Evolutionary conservation across 2,113 vertebrate species (phyloP), one percentile per base, ranked within the genome.

Genomic region (Oceanodroma tethys): DNA sequence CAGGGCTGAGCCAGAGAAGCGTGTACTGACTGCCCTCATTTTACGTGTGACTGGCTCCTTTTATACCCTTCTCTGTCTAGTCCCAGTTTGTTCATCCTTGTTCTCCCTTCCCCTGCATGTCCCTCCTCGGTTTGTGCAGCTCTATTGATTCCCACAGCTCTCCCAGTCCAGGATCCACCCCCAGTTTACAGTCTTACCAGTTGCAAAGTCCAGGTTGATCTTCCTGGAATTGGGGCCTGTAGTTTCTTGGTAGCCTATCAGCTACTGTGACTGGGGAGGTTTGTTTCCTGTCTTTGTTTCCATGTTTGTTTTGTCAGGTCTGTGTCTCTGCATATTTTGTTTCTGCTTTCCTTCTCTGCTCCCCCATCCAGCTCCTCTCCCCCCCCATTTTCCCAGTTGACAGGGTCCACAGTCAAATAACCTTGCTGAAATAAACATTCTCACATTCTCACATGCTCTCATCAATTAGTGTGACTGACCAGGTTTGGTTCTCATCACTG

Each of bases 351-450:
- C 6, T 42, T 5, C 11, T 81, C 6, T 42, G 4, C 11, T 81
- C 14, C 5, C 15, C 22, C 10, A 3, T 42, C 4, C n/a, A n/a
- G n/a, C n/a, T n/a, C 1, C 7, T 7, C 18, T 2, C n/a, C 4
- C 15, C 7, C 3, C 8, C 5, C 32, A 21, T 21, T 71, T 75
- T 70, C 25, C 29, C 15, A 34, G 1, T 47, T 71, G 42, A 20
- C 29, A 71, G 16, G 29, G 26, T 76, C 13, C 40, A 15, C 29
- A 48, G 16, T 30, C 25, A 56, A 21, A 32, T 45, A 55, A 72
- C 3, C 7, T 55, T 42, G 10, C 29, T 87, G 58, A 40, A 65
- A 42, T 62, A 75, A 94, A 38, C 7, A 18, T 52, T 63, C 32
- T 67, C 14, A 53, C 4, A 40, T 30, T 36, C 26, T 84, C 2